Evolutionary conservation across 2,113 vertebrate genomes (phyloP).

Genomic region (Onychostruthus taczanowskii): DNA sequence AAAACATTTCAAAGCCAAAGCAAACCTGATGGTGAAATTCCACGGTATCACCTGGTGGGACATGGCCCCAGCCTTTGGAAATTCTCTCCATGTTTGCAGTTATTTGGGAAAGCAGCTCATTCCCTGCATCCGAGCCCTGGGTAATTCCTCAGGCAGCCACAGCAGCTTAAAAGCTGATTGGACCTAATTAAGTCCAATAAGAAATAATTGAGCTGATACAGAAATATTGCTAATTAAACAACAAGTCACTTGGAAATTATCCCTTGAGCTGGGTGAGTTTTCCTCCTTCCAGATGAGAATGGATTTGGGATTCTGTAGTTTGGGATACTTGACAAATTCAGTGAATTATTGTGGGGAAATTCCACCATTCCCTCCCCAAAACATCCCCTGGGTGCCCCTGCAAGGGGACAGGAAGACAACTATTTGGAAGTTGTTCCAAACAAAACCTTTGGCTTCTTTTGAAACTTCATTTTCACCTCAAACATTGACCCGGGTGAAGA

Average conservation of each 20-base stretch:
- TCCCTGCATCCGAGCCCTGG: background rate
- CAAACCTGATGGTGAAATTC: background rate
- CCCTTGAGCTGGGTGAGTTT: background rate
- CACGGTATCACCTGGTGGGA: background rate
- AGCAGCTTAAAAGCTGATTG: background rate
- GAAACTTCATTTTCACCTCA: background rate
- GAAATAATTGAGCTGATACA: background rate
- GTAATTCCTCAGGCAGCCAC: background rate
- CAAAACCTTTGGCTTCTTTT: background rate
- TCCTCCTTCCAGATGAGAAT: background rate
- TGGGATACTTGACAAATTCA: background rate
- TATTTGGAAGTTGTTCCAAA: background rate
- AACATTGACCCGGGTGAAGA: background rate
- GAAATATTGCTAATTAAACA: background rate
- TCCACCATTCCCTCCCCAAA: background rate
- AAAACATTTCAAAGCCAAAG: background rate
- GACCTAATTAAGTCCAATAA: background rate
- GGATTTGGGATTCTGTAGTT: background rate
- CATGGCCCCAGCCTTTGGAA: background rate
- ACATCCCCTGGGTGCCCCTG: fast-evolving
- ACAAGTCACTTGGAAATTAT: background rate
- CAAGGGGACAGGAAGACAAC: background rate
- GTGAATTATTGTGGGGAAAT: background rate
- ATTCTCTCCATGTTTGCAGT: background rate
- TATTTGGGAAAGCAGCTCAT: background rate